Evolutionary conservation across 2,797 vertebrate genomes (phyloP).

Genomic region (Coreius guichenoti): DNA sequence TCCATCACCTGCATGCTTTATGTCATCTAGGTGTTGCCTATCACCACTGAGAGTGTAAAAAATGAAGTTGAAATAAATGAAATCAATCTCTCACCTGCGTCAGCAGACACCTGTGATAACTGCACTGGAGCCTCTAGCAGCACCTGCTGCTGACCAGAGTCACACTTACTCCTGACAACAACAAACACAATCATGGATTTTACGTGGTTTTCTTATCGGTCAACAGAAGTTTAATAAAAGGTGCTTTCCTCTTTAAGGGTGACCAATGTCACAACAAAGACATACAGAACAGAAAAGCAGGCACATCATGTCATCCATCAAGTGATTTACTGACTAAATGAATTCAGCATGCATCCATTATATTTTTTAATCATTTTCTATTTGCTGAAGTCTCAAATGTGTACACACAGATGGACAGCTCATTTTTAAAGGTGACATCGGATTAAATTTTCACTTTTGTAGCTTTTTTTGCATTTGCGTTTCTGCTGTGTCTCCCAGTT

Average conservation of each 20-base stretch:
- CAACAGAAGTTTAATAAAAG: neutral
- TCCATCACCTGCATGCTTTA: neutral
- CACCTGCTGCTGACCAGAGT: slow-evolving; percentile 75
- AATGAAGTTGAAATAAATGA: neutral
- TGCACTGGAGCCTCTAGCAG: slow-evolving; percentile 91
- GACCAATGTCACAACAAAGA: neutral
- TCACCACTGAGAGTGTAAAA: neutral
- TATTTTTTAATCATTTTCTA: no score
- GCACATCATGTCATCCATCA: neutral
- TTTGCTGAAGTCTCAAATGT: no score
- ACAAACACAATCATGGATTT: no score
- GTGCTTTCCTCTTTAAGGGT: neutral
- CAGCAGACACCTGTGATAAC: slow-evolving; percentile 84
- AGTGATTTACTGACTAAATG: neutral
- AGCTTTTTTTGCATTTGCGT: no score
- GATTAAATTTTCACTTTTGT: no score
- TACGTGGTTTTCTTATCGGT: neutral
- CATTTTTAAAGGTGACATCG: no score
- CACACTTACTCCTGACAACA: slow-evolving; percentile 69
- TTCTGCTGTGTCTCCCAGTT: no score
- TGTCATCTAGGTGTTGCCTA: neutral
- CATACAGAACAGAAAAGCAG: neutral
- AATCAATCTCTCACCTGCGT: slow-evolving; percentile 76
- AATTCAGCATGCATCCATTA: neutral
- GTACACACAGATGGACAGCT: no score